These are phyloP conservation scores for Amitus sp. DNA, from an alignment of 2,888 invertebrate genomes.

Conservation along the genomic window DNA sequence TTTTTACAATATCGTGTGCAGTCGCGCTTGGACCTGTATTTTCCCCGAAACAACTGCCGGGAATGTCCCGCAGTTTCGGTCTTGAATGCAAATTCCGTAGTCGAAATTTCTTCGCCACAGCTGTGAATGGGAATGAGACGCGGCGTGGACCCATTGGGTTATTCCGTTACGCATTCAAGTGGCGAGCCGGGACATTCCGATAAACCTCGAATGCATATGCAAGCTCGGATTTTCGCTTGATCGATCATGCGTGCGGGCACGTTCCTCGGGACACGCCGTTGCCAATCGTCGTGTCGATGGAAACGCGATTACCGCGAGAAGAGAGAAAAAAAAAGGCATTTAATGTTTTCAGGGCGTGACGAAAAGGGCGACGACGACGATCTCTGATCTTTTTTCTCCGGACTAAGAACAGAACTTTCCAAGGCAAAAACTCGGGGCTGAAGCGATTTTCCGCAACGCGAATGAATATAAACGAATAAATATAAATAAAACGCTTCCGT, in stretches of 20 bases:
- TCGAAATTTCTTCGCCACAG: slow-evolving; percentile 52
- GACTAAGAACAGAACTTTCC: slow-evolving; percentile 30
- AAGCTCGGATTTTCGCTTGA: slow-evolving; percentile 39
- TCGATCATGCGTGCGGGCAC: slow-evolving; percentile 52
- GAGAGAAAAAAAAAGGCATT: neutral
- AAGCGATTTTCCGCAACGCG: slow-evolving; percentile 29
- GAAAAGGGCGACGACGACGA: too few relatives aligned
- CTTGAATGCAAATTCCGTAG: slow-evolving; percentile 54
- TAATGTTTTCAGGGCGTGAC: too few relatives aligned
- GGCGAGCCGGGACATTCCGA: slow-evolving; percentile 46
- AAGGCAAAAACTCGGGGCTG: slow-evolving; percentile 31
- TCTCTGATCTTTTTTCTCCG: neutral
- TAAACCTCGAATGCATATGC: slow-evolving; percentile 42
- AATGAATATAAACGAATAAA: slow-evolving; percentile 36
- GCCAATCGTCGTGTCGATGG: slow-evolving; percentile 25
- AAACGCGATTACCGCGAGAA: slow-evolving; percentile 1
- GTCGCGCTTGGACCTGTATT: too few relatives aligned
- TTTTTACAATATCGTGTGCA: too few relatives aligned
- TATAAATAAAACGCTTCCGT: slow-evolving; percentile 39
- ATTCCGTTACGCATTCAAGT: slow-evolving; percentile 53
- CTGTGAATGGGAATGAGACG: slow-evolving; percentile 51
- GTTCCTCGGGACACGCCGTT: slow-evolving; percentile 29
- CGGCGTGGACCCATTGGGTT: slow-evolving; percentile 40
- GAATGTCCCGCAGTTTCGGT: too few relatives aligned
- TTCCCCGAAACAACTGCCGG: too few relatives aligned